Percentiles rank a stretch among this genome's conserved stretches.
Evolutionary conservation across 2,113 vertebrate genomes (phyloP).

Genomic region (Scatophagus argus): DNA sequence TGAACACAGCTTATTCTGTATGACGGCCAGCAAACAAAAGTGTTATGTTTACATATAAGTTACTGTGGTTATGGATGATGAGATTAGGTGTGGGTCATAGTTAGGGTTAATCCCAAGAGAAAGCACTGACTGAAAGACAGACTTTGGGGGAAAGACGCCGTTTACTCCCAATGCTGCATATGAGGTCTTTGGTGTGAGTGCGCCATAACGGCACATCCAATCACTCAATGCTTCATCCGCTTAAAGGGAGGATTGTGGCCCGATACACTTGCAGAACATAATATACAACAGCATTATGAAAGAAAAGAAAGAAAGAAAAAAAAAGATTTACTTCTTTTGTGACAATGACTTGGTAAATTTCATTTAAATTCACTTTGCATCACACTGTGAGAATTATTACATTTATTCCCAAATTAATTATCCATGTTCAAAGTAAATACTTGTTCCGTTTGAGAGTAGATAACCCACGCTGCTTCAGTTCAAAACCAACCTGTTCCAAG

Average conservation of each 20-base stretch:
- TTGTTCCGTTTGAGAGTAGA: slow-evolving; percentile 50
- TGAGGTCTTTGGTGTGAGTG: background rate
- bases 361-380: background rate
- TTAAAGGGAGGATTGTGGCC: background rate
- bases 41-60: background rate
- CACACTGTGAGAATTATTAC: background rate
- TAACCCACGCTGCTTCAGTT: slow-evolving; percentile 82
- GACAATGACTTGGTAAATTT: background rate
- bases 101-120: slow-evolving; percentile 1
- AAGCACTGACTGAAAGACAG: background rate
- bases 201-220: background rate
- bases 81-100: background rate
- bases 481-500: slow-evolving; percentile 84
- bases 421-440: slow-evolving; percentile 2
- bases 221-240: background rate
- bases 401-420: slow-evolving; percentile 9
- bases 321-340: background rate
- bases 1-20: background rate
- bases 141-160: background rate
- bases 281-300: background rate
- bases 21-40: background rate
- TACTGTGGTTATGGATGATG: background rate
- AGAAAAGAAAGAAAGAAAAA: too few species aligned
- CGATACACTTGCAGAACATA: background rate
- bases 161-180: background rate